Evolutionary conservation across 2,113 vertebrate species (phyloP).

Genomic region (Corvus cornix): DNA sequence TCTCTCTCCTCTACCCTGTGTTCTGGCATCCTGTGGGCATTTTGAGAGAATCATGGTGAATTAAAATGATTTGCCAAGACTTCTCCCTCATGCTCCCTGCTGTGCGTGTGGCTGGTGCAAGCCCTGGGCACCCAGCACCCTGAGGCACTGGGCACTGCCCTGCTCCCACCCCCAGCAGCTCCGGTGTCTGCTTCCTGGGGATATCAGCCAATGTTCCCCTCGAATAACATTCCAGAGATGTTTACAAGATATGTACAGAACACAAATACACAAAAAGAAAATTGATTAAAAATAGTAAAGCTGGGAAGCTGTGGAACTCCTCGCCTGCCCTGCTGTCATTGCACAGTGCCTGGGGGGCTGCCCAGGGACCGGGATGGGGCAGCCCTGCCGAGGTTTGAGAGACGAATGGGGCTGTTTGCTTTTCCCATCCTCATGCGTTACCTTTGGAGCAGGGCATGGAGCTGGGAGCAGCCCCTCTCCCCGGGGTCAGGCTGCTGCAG

Average conservation of each 20-base stretch:
- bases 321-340: background rate
- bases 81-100: background rate
- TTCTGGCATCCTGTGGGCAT: background rate
- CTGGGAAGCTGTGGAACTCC: background rate
- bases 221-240: background rate
- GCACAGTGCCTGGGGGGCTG: background rate
- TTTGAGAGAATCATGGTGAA: background rate
- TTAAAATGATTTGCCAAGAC: background rate
- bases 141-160: accelerated
- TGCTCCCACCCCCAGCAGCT: background rate
- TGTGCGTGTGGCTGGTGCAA: background rate
- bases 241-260: background rate
- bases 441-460: background rate
- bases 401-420: background rate
- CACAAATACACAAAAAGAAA: background rate
- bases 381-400: background rate
- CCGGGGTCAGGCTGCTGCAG: accelerated
- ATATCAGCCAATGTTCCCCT: background rate
- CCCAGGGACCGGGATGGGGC: accelerated
- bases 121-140: background rate
- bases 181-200: background rate
- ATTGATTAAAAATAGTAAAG: slow-evolving; percentile 12
- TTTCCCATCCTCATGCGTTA: background rate
- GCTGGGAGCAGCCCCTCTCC: background rate
- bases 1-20: background rate